These are phyloP conservation scores for Buceros bicornis DNA, from an alignment of 2,797 vertebrate species.

Conservation along the genomic window DNA sequence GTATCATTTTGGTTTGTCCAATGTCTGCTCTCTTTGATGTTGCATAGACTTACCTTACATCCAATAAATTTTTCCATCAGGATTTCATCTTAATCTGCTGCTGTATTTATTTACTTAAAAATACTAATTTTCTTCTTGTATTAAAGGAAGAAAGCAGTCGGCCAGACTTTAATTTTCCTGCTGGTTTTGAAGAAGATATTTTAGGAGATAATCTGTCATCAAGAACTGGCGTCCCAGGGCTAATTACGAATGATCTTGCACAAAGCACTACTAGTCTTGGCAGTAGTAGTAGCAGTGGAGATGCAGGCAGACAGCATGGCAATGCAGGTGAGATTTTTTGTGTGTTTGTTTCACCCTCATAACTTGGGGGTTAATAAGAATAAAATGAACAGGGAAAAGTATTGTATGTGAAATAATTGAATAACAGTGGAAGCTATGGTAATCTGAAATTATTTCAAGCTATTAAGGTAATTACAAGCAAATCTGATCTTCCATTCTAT, in stretches of 20 bases:
- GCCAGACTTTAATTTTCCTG: slow-evolving; percentile 86
- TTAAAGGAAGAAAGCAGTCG: slow-evolving; percentile 87
- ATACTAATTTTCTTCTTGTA: slow-evolving; percentile 11
- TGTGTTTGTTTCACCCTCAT: neutral
- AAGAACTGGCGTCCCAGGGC: slow-evolving; percentile 76
- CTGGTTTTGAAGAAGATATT: slow-evolving; percentile 87
- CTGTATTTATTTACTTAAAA: neutral
- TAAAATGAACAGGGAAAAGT: neutral
- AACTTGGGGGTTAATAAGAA: neutral
- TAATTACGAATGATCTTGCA: slow-evolving; percentile 88
- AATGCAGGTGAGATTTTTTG: slow-evolving; percentile 77
- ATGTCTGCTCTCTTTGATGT: neutral
- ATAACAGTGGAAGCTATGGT: neutral
- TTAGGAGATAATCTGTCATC: slow-evolving; percentile 80
- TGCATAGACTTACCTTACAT: neutral
- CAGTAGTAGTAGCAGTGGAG: slow-evolving; percentile 93
- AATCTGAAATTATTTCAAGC: neutral
- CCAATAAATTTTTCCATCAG: neutral
- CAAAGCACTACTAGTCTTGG: slow-evolving; percentile 94
- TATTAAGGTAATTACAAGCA: neutral
- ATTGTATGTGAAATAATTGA: neutral
- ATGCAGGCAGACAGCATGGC: slow-evolving; percentile 85
- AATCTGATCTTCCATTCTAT: neutral
- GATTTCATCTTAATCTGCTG: neutral
- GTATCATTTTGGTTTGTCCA: neutral